phyloP scores from a whole-genome alignment of 1,140 invertebrate species.

The Oscheius sp. region DNA sequence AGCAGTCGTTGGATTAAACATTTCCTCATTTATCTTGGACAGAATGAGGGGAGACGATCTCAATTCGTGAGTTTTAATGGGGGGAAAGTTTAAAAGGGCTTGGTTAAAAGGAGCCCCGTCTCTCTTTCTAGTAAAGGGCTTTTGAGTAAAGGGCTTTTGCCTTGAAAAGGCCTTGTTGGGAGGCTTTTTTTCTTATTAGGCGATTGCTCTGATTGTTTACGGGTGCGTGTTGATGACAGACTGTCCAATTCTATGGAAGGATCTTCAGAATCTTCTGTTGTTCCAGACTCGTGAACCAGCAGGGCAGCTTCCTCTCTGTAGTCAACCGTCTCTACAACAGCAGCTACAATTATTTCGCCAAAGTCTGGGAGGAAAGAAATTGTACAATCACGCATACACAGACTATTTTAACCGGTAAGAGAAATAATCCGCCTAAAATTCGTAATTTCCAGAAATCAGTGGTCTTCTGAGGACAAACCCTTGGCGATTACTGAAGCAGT shows the following conservation, averaged over 20 bases:
- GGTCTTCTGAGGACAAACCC: background rate
- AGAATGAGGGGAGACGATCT: background rate
- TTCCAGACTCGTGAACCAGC: background rate
- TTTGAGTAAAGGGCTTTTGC: no score
- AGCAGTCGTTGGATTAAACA: conserved; percentile 18
- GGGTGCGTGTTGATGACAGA: no score
- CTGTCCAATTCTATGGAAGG: no score
- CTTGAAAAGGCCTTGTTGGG: no score
- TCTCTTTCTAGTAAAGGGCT: no score
- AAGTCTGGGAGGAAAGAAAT: background rate
- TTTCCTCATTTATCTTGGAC: background rate
- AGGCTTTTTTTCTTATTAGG: no score
- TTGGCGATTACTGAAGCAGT: background rate
- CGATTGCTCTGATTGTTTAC: no score
- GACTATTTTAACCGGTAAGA: background rate
- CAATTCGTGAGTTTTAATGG: background rate
- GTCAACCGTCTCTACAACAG: background rate
- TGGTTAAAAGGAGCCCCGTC: no score
- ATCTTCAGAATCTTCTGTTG: no score
- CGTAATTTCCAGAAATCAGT: background rate
- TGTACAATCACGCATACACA: background rate
- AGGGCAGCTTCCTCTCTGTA: background rate
- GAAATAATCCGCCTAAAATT: background rate
- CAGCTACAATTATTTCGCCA: background rate
- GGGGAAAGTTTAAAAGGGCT: background rate